These are phyloP conservation scores for Cynopterus sphinx DNA, from an alignment of 2,797 vertebrate genomes.

Conservation along the genomic window DNA sequence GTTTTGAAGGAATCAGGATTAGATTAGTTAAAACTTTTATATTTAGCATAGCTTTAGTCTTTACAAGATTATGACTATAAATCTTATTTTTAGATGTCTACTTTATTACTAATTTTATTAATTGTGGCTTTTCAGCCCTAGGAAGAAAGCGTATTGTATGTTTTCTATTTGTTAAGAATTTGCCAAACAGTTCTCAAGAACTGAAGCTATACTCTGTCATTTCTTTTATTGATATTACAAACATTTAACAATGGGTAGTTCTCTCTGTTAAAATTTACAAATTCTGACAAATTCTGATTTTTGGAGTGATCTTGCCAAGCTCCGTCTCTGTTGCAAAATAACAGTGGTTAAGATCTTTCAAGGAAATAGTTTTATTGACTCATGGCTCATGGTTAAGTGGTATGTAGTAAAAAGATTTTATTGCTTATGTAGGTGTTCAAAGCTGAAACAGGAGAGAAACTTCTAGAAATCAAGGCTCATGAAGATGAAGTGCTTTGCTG, in stretches of 20 bases:
- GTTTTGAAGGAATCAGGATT: constrained; percentile 13
- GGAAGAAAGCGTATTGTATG: not conserved
- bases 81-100: not conserved
- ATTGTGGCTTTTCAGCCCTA: not conserved
- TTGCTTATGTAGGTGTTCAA: constrained; percentile 90
- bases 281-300: constrained; percentile 35
- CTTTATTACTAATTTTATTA: constrained; percentile 3
- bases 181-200: constrained; percentile 18
- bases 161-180: constrained; percentile 48
- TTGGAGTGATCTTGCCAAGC: not conserved
- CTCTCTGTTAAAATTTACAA: not conserved
- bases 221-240: not conserved
- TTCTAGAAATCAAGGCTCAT: constrained; percentile 91
- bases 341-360: not conserved
- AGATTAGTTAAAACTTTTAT: constrained; percentile 40
- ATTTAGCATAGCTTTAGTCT: not conserved
- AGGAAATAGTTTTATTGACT: constrained; percentile 39
- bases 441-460: constrained; percentile 93
- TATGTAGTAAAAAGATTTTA: constrained; percentile 19
- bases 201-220: not conserved
- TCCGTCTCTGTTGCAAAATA: constrained; percentile 11
- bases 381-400: not conserved
- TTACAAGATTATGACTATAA: not conserved
- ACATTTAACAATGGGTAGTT: constrained; percentile 4
- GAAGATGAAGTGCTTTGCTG: constrained; percentile 97